These are phyloP conservation scores for Drosophila bunnanda DNA, from an alignment of 2,888 invertebrate genomes.

Conservation along the genomic window DNA sequence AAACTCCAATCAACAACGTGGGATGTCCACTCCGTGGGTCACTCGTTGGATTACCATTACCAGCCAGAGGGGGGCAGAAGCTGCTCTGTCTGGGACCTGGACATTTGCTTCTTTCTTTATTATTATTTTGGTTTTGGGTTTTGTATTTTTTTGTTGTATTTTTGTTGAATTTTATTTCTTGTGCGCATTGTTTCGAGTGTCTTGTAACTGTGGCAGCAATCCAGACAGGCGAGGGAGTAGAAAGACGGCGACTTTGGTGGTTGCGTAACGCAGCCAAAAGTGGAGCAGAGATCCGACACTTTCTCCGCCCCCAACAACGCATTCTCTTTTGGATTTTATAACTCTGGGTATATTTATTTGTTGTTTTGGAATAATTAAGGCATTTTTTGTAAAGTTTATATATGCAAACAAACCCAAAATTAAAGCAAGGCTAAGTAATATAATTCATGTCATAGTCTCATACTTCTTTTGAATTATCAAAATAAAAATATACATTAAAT, in stretches of 20 bases:
- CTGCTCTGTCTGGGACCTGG: conserved; percentile 15
- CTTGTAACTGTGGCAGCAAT: conserved; percentile 49
- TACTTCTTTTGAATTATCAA: too few species aligned
- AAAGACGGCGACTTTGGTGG: conserved; percentile 48
- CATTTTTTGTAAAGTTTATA: background rate
- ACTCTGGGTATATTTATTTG: background rate
- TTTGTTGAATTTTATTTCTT: conserved; percentile 11
- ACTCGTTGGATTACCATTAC: conserved; percentile 12
- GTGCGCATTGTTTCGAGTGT: conserved; percentile 51
- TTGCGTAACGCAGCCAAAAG: conserved; percentile 76
- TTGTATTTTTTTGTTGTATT: conserved; percentile 10
- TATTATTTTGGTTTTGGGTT: conserved; percentile 18
- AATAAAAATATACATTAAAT: too few species aligned
- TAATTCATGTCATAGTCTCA: too few species aligned
- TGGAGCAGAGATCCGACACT: conserved; percentile 59
- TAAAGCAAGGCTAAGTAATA: too few species aligned
- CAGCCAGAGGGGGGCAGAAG: conserved; percentile 6
- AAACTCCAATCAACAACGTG: conserved; percentile 67
- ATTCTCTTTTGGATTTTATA: conserved; percentile 23
- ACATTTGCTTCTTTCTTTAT: conserved; percentile 28
- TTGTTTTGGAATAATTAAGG: background rate
- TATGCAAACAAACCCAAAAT: background rate
- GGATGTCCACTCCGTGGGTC: conserved; percentile 41
- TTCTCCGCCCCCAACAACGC: conserved; percentile 47
- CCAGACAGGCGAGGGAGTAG: conserved; percentile 34